Conservation (phyloP, 2,797 vertebrate genomes). For the Tiaroga cobitis region DNA sequence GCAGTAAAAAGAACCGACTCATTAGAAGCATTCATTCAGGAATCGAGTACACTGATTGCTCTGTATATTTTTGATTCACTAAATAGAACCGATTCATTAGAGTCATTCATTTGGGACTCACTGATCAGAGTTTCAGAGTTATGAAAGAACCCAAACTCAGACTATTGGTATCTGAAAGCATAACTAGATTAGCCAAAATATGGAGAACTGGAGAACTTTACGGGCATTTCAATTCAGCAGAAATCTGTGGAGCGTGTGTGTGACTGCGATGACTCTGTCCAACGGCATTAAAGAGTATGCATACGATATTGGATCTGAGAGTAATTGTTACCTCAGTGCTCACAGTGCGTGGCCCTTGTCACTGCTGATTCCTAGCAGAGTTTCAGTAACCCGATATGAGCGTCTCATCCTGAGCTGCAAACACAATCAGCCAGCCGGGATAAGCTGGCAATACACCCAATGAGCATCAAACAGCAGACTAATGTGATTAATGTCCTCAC, state of each 20-base stretch:
- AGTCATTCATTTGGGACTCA: not conserved
- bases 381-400: conserved; percentile 16
- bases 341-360: not conserved
- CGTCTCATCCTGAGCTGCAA: conserved; percentile 17
- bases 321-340: conserved; percentile 10
- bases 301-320: conserved; percentile 7
- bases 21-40: not conserved
- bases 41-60: not conserved
- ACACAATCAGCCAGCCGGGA: conserved; percentile 28
- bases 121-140: not conserved
- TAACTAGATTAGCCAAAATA: conserved; percentile 3
- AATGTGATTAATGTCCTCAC: conserved; percentile 48
- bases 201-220: not conserved
- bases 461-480: conserved; percentile 27
- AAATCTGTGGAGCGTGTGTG: conserved; percentile 19
- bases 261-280: not conserved
- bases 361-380: not conserved
- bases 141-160: not conserved
- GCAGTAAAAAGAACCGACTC: not conserved
- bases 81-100: not conserved
- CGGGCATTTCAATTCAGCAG: not conserved
- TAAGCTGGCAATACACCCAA: conserved; percentile 17
- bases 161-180: not conserved
- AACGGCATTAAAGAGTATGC: not conserved
- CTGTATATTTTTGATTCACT: not conserved